These are phyloP conservation scores for Alloscopus bannaensis DNA, from an alignment of 2,888 invertebrate species.

Conservation along the genomic window DNA sequence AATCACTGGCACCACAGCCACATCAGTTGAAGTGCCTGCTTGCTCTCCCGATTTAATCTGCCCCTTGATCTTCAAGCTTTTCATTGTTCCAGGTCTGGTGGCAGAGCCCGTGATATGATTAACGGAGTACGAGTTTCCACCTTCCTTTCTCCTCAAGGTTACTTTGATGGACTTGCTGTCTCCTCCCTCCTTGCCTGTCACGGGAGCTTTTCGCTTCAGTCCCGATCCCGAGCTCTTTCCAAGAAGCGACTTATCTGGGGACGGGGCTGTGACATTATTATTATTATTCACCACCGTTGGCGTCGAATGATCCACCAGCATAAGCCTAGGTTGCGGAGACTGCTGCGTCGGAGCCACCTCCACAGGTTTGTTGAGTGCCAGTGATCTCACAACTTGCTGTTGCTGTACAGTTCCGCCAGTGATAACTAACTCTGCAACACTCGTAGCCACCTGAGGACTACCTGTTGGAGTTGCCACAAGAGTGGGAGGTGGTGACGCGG, in stretches of 20 bases:
- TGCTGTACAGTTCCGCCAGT: neutral
- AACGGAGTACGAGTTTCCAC: slow-evolving; percentile 63
- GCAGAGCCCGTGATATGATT: slow-evolving; percentile 49
- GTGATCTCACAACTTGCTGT: neutral
- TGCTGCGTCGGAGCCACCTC: neutral
- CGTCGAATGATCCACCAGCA: slow-evolving; percentile 26
- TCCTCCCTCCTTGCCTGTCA: neutral
- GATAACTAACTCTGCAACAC: neutral
- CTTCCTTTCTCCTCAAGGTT: slow-evolving; percentile 59
- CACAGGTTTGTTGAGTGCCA: too few species aligned
- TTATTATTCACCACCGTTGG: slow-evolving; percentile 10
- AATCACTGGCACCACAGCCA: slow-evolving; percentile 66
- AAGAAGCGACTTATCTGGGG: neutral
- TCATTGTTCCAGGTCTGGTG: slow-evolving; percentile 17
- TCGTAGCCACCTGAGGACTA: neutral
- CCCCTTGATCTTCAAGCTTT: slow-evolving; percentile 69
- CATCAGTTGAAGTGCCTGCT: slow-evolving; percentile 62
- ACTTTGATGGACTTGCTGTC: slow-evolving; percentile 63
- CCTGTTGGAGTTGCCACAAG: neutral
- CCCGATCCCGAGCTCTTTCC: slow-evolving; percentile 10
- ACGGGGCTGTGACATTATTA: neutral
- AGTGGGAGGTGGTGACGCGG: slow-evolving; percentile 36
- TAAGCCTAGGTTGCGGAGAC: slow-evolving; percentile 18
- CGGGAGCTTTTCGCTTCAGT: slow-evolving; percentile 37
- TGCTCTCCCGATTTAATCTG: slow-evolving; percentile 58